phyloP scores from a whole-genome alignment of 2,797 vertebrate genomes.

The Darevskia mixta region DNA sequence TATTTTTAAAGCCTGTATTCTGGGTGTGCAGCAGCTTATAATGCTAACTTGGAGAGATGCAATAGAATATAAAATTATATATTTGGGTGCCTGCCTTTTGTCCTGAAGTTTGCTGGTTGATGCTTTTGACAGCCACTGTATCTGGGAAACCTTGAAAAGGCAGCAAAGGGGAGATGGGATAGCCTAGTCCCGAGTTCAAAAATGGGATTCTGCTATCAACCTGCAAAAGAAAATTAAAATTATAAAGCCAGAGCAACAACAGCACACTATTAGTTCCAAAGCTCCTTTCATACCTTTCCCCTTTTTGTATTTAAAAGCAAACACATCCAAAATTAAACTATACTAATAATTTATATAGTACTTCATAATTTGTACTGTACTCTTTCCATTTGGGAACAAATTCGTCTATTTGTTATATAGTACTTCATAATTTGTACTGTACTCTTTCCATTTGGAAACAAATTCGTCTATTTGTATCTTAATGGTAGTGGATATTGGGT shows the following conservation, averaged over 20 bases:
- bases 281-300: background rate
- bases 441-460: background rate
- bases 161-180: conserved; percentile 80
- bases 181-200: conserved; percentile 73
- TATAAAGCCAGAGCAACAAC: conserved; percentile 14
- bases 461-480: background rate
- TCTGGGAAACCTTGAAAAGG: conserved; percentile 77
- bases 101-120: conserved; percentile 67
- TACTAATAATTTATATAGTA: background rate
- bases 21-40: background rate
- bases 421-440: too few species aligned
- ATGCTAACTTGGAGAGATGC: background rate
- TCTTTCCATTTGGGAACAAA: background rate
- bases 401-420: background rate
- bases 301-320: background rate
- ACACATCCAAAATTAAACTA: background rate
- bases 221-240: conserved; percentile 69
- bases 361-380: background rate
- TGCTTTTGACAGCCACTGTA: conserved; percentile 58
- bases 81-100: conserved; percentile 76
- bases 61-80: background rate
- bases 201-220: conserved; percentile 77
- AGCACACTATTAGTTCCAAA: background rate
- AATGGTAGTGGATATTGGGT: background rate
- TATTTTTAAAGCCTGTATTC: background rate